Evolutionary conservation across 2,113 vertebrate species (phyloP).

Genomic region (Camelus dromedarius): DNA sequence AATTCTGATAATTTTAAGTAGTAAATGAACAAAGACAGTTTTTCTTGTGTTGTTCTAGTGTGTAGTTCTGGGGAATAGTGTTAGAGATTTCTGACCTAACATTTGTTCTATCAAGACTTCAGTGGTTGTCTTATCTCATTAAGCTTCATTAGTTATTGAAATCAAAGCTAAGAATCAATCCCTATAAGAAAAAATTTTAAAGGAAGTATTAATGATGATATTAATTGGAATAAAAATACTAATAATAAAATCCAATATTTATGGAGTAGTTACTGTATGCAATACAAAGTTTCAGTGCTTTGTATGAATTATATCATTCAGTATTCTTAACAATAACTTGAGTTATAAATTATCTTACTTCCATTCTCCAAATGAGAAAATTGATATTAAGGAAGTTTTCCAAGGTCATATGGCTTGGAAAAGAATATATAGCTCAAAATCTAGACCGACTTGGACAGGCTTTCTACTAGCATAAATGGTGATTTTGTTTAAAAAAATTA

Average conservation of each 20-base stretch:
- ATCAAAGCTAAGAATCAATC: neutral
- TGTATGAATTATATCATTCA: neutral
- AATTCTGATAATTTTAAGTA: neutral
- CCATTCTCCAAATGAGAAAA: neutral
- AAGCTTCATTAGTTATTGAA: neutral
- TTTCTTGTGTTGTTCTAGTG: neutral
- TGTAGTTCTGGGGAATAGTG: neutral
- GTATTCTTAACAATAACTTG: neutral
- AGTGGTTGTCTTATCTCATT: neutral
- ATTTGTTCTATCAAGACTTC: neutral
- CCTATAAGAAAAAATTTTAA: neutral
- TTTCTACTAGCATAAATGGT: neutral
- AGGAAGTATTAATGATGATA: neutral
- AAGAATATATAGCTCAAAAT: neutral
- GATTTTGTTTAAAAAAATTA: neutral
- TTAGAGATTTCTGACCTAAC: neutral
- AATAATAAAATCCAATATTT: neutral
- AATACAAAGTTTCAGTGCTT: neutral
- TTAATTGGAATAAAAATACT: neutral
- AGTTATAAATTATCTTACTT: neutral
- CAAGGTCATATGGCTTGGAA: neutral
- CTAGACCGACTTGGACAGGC: neutral
- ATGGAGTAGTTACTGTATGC: neutral
- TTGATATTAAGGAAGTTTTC: neutral
- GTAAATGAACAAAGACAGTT: neutral